Base-by-base conservation (phyloP, 1,140 invertebrate genomes). In the Pomacea maculata region DNA sequence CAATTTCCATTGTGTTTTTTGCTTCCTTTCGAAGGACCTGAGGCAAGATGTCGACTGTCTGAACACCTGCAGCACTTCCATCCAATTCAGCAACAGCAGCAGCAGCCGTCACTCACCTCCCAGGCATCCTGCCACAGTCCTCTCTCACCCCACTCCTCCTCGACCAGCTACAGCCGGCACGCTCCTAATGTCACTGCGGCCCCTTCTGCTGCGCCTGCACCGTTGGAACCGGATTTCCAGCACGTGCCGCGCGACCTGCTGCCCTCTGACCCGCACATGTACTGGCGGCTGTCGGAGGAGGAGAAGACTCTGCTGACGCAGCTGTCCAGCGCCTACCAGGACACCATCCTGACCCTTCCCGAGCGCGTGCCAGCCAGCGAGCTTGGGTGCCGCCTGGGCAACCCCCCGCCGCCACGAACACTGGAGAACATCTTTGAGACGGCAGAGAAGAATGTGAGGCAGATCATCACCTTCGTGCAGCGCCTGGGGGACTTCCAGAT, bases 381-480 rank as follows among this genome's bases (percentile, higher is more conserved):
- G 83, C 82, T 34, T 76, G 83, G 45, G 75, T 79, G 54, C n/a
- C 75, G 15, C 45, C 57, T 65, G 85, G 83, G 15, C 34, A 71
- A 10, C 15, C 63, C 4, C 34, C 73, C 54, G 55, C 64, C 61
- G 15, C 78, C 15, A 55, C 79, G 8, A 52, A 73, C n/a, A 75
- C 64, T 77, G 68, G 83, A 45, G 81, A 85, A 45, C 83, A 88
- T 72, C 75, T 88, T 88, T 17, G 87, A 88, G 63, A 85, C 86
- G 52, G 86, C 86, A 8, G 84, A 87, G 73, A 79, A 85, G 17
- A 84, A 84, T 21, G 85, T 87, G 6, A 74, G 81, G 65, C 82
- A 83, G 55, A 80, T 88, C 21, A 85, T 88, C 34, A 83, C 84
- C 70, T 88, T 87, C 82, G 84, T 87, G 25, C 87, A 88, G 77